These are phyloP conservation scores for Lingula anatina DNA, from an alignment of 2,888 invertebrate genomes.

Conservation along the genomic window DNA sequence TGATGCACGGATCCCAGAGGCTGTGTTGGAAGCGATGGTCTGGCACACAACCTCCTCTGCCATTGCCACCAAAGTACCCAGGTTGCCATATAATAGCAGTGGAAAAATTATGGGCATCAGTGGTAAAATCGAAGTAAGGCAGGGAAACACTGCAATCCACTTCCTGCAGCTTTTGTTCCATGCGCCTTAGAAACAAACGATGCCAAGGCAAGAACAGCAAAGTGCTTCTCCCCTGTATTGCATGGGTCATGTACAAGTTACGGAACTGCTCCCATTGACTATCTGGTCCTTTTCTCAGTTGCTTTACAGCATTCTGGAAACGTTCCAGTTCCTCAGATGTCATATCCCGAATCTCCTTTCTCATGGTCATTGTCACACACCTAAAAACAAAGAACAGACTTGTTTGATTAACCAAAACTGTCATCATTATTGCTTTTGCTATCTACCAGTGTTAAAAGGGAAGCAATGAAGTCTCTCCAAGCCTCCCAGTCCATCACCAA, in stretches of 20 bases:
- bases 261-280: slow-evolving; percentile 39
- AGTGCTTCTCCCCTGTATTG: slow-evolving; percentile 38
- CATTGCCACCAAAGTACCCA: slow-evolving; percentile 42
- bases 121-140: slow-evolving; percentile 48
- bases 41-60: slow-evolving; percentile 28
- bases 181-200: slow-evolving; percentile 32
- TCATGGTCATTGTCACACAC: slow-evolving; percentile 25
- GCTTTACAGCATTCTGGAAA: slow-evolving; percentile 40
- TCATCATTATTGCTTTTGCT: too few species aligned
- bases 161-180: slow-evolving; percentile 41
- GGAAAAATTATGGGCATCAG: slow-evolving; percentile 38
- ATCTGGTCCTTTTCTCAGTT: slow-evolving; percentile 24
- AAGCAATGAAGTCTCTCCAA: too few species aligned
- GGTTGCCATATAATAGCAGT: slow-evolving; percentile 45
- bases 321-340: slow-evolving; percentile 29
- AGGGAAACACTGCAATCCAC: slow-evolving; percentile 40
- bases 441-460: too few species aligned
- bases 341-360: slow-evolving; percentile 45
- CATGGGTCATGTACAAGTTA: slow-evolving; percentile 36
- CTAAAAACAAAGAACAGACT: slow-evolving; percentile 12
- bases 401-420: too few species aligned
- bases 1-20: slow-evolving; percentile 40
- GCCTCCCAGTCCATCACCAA: too few species aligned
- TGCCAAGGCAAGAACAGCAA: slow-evolving; percentile 46
- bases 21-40: slow-evolving; percentile 39